Percentiles rank a stretch among this genome's conserved stretches.
These are phyloP conservation scores for Garrulus glandarius DNA, from an alignment of 2,797 vertebrate genomes.

Conservation along the genomic window DNA sequence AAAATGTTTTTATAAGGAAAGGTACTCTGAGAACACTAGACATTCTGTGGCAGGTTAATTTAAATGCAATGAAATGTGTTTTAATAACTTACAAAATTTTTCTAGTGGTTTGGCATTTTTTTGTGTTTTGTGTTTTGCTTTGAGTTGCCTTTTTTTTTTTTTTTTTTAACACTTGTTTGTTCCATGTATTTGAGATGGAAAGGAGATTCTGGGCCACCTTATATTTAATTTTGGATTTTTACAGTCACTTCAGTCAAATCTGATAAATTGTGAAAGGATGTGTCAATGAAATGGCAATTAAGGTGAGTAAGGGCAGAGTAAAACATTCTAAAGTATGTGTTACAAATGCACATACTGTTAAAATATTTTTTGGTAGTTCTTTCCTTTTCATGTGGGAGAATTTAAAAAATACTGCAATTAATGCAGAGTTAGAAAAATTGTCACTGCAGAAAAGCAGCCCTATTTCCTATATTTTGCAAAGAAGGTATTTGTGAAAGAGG, in stretches of 20 bases:
- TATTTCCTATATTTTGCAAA: background rate
- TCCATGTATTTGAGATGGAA: background rate
- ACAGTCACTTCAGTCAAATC: background rate
- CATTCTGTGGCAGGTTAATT: background rate
- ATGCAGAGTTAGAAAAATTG: background rate
- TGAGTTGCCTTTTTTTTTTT: background rate
- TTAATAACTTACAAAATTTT: background rate
- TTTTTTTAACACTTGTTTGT: background rate
- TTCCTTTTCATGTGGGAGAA: background rate
- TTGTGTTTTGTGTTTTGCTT: background rate
- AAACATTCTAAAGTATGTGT: background rate
- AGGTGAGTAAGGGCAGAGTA: background rate
- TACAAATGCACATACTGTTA: background rate
- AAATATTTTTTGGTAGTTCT: background rate
- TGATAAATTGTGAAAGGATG: background rate
- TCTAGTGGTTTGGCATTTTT: background rate
- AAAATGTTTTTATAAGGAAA: background rate
- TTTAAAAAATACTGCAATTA: background rate
- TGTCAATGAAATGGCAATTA: background rate
- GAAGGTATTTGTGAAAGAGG: background rate
- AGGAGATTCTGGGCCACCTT: background rate
- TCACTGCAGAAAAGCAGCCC: background rate
- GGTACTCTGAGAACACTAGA: background rate
- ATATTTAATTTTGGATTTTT: background rate
- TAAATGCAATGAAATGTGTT: background rate